phyloP scores from a whole-genome alignment of 1,140 invertebrate genomes.

The Marisa cornuarietis region DNA sequence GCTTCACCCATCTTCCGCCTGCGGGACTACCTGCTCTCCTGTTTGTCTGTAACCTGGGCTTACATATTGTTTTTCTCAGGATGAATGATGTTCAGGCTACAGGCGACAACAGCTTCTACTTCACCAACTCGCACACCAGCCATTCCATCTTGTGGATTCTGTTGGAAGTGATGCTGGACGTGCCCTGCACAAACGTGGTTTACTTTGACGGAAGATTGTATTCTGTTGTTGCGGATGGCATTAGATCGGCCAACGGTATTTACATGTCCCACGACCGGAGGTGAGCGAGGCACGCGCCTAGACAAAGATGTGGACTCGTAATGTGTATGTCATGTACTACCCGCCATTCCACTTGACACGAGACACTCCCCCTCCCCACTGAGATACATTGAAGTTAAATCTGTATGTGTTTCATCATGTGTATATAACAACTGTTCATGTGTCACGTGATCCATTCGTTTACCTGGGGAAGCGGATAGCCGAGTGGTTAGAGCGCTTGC shows the following conservation, averaged over 20 bases:
- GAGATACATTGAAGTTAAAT: too few species aligned
- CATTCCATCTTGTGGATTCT: not conserved
- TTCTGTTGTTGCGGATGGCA: slow-evolving; percentile 29
- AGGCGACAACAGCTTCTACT: slow-evolving; percentile 48
- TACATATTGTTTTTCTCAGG: slow-evolving; percentile 16
- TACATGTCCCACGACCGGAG: not conserved
- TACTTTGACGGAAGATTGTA: slow-evolving; percentile 39
- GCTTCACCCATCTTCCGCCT: too few species aligned
- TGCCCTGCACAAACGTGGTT: slow-evolving; percentile 27
- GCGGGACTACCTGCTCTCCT: too few species aligned
- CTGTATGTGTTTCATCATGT: too few species aligned
- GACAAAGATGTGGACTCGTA: too few species aligned
- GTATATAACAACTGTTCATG: too few species aligned
- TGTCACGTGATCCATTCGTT: too few species aligned
- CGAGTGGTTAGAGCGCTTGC: too few species aligned
- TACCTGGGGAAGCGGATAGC: too few species aligned
- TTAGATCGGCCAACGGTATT: slow-evolving; percentile 5
- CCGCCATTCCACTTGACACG: too few species aligned
- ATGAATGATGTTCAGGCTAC: slow-evolving; percentile 46
- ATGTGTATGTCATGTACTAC: not conserved
- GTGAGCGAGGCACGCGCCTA: not conserved
- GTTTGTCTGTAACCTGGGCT: too few species aligned
- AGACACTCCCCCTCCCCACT: too few species aligned
- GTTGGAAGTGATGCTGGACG: not conserved
- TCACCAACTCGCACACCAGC: slow-evolving; percentile 19